Evolutionary conservation across 2,113 vertebrate species (phyloP).

Genomic region (Corvus moneduloides): DNA sequence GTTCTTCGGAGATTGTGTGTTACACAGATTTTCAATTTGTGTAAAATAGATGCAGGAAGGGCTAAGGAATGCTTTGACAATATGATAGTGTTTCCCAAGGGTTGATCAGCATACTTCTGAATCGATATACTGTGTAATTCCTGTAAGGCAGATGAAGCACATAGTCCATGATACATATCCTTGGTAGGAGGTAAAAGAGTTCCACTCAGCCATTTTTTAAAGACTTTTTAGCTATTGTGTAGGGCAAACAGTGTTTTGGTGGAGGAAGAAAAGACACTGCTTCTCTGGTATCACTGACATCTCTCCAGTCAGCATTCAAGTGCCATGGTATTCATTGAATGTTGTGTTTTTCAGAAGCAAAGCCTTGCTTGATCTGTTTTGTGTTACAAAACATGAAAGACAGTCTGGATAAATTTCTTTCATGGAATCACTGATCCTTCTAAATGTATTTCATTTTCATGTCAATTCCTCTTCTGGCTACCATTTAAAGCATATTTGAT

Average conservation of each 20-base stretch:
- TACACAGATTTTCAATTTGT: not conserved
- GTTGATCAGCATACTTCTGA: not conserved
- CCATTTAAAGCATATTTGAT: not conserved
- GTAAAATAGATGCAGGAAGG: not conserved
- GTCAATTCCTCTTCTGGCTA: not conserved
- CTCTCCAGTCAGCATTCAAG: conserved; percentile 11
- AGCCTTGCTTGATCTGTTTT: not conserved
- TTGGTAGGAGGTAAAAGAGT: not conserved
- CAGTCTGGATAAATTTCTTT: not conserved
- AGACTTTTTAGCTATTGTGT: not conserved
- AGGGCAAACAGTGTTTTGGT: not conserved
- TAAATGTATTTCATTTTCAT: not conserved
- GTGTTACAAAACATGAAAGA: not conserved
- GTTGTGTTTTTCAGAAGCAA: not conserved
- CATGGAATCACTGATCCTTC: not conserved
- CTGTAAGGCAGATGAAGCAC: not conserved
- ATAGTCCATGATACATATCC: rapidly evolving
- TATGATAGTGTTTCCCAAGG: not conserved
- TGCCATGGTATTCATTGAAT: not conserved
- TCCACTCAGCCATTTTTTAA: not conserved
- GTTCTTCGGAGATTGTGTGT: not conserved
- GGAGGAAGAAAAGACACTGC: not conserved
- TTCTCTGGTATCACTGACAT: not conserved
- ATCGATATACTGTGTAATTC: not conserved
- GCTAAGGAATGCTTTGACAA: not conserved